These are phyloP conservation scores for Trachops cirrhosus DNA, from an alignment of 2,797 vertebrate genomes.

Conservation along the genomic window DNA sequence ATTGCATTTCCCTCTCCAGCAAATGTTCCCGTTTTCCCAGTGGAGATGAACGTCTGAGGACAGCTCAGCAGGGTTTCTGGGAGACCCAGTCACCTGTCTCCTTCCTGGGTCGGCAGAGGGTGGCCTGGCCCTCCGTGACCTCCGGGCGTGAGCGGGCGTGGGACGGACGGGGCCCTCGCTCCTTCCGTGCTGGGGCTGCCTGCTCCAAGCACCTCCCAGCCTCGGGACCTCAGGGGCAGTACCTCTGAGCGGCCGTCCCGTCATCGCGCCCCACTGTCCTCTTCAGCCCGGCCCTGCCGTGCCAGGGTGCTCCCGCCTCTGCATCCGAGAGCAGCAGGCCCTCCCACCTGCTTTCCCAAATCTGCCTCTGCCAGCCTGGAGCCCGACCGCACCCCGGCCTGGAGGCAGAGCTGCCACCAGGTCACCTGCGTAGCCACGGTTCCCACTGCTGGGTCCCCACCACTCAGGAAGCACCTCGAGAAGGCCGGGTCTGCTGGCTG, in stretches of 20 bases:
- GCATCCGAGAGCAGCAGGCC: not conserved
- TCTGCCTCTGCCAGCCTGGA: not conserved
- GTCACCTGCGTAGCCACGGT: not conserved
- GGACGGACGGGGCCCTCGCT: fast-evolving
- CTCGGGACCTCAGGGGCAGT: not conserved
- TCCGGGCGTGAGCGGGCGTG: not conserved
- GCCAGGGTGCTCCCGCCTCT: not conserved
- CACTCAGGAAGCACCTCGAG: fast-evolving
- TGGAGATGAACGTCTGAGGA: not conserved
- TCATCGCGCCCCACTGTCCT: fast-evolving
- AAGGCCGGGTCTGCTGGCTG: not conserved
- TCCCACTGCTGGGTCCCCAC: not conserved
- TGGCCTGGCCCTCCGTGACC: not conserved
- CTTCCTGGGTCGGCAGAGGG: not conserved
- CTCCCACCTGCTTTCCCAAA: not conserved
- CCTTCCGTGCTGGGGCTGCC: not conserved
- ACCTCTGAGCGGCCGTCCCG: not conserved
- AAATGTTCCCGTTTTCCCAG: not conserved
- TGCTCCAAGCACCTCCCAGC: not conserved
- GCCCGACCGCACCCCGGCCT: not conserved
- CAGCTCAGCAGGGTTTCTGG: not conserved
- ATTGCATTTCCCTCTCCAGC: not conserved
- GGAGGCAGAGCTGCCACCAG: not conserved
- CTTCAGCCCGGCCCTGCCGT: fast-evolving
- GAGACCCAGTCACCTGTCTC: not conserved